Percentiles rank a stretch among this genome's conserved stretches.
Evolutionary conservation across 2,888 invertebrate species (phyloP).

Genomic region (Masnerella sp.): DNA sequence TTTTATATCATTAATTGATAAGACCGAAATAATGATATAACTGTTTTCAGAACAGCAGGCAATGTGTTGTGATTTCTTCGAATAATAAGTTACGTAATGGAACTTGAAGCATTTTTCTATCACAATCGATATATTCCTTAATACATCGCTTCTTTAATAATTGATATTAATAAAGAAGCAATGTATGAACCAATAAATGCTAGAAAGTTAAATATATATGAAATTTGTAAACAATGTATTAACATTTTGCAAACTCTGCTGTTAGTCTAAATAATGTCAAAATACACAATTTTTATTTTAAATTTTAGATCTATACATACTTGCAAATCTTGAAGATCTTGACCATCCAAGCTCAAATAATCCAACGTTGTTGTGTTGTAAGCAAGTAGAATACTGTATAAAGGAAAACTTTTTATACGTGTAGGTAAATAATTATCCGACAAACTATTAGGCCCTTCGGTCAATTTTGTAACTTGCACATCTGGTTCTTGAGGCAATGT

Average conservation of each 20-base stretch:
- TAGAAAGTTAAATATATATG: too few relatives aligned
- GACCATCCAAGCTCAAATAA: conserved; percentile 83
- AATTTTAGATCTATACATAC: conserved; percentile 28
- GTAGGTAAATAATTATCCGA: conserved; percentile 71
- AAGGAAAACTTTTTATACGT: conserved; percentile 90
- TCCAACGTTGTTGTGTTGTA: conserved; percentile 85
- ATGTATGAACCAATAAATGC: too few relatives aligned
- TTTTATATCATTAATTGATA: conserved; percentile 39
- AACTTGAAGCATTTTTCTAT: conserved; percentile 2
- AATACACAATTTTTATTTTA: too few relatives aligned
- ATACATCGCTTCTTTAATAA: too few relatives aligned
- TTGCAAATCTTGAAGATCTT: conserved; percentile 71
- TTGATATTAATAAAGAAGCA: too few relatives aligned
- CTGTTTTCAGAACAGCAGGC: conserved; percentile 39
- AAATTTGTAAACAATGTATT: too few relatives aligned
- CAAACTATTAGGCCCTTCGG: conserved; percentile 75
- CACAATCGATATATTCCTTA: too few relatives aligned
- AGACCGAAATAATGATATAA: conserved; percentile 44
- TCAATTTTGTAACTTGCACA: conserved; percentile 74
- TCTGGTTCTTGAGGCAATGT: conserved; percentile 75
- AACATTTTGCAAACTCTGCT: too few relatives aligned
- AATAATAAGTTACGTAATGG: conserved; percentile 43
- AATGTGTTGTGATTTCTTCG: conserved; percentile 12
- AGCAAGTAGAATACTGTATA: conserved; percentile 88
- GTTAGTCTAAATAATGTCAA: too few relatives aligned